A percentile compares a stretch with the other conserved stretches of the same genome.
Evolutionary conservation across 2,797 vertebrate species (phyloP).

Genomic region (Myotis vivesi): DNA sequence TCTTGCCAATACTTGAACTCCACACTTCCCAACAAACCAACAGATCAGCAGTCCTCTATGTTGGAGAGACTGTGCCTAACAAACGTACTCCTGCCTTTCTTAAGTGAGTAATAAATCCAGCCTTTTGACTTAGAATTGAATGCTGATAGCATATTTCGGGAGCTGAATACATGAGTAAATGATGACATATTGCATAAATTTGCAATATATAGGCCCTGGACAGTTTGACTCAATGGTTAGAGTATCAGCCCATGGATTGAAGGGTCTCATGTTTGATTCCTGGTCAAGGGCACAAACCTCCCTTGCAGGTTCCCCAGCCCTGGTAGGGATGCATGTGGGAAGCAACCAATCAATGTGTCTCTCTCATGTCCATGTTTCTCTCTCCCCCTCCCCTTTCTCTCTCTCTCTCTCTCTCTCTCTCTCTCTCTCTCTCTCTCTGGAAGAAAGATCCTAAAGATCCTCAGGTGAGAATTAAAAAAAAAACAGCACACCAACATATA

Average conservation of each 20-base stretch:
- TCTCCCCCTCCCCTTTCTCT: accelerated
- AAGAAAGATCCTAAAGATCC: no score
- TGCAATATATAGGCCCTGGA: not conserved
- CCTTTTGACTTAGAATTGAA: not conserved
- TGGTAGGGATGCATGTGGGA: no score
- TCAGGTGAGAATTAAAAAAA: no score
- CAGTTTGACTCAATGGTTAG: not conserved
- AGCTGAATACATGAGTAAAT: not conserved
- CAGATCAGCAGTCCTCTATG: not conserved
- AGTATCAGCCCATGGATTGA: not conserved
- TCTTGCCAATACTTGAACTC: not conserved
- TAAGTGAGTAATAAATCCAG: not conserved
- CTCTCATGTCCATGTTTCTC: no score
- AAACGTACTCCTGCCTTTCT: not conserved
- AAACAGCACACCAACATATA: no score
- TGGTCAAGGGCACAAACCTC: no score
- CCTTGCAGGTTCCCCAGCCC: no score
- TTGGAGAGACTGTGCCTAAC: not conserved
- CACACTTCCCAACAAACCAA: not conserved
- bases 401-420: no score
- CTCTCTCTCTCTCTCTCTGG: no score
- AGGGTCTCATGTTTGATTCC: no score
- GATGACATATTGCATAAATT: not conserved
- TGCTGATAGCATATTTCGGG: not conserved
- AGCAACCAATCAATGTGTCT: no score